A percentile compares a stretch with the other conserved stretches of the same genome.
These are phyloP conservation scores for Festucalex cinctus DNA, from an alignment of 2,113 vertebrate genomes.

Conservation along the genomic window DNA sequence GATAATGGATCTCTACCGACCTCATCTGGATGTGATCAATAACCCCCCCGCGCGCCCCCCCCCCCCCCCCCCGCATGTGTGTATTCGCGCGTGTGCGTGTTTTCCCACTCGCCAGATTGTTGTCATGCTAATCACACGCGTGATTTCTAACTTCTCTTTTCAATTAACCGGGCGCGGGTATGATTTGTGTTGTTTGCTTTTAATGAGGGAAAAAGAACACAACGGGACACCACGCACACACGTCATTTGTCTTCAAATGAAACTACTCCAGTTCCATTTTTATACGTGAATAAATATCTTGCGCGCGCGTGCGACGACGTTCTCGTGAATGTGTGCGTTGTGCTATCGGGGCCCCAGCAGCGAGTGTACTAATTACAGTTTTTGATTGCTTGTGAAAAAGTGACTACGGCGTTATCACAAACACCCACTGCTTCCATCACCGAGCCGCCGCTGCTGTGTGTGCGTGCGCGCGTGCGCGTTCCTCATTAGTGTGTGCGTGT, in stretches of 20 bases:
- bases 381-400: conserved; percentile 52
- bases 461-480: background rate
- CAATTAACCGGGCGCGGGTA: conserved; percentile 26
- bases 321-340: background rate
- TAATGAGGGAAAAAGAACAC: conserved; percentile 41
- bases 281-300: too few relatives aligned
- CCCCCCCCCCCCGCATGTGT: too few relatives aligned
- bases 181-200: conserved; percentile 37
- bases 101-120: conserved; percentile 9
- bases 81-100: background rate
- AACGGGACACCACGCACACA: conserved; percentile 11
- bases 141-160: conserved; percentile 23
- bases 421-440: conserved; percentile 15
- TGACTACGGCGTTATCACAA: conserved; percentile 29
- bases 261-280: conserved; percentile 11
- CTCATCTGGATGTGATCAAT: conserved; percentile 42
- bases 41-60: too few relatives aligned
- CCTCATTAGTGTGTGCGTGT: background rate
- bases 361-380: conserved; percentile 56
- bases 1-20: conserved; percentile 43
- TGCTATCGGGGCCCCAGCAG: conserved; percentile 40
- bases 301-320: too few relatives aligned
- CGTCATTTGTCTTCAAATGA: conserved; percentile 11
- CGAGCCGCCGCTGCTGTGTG: background rate
- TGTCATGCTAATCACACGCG: conserved; percentile 45